Percentiles rank a stretch among this genome's conserved stretches.
These are phyloP conservation scores for Beris morrisii DNA, from an alignment of 2,888 invertebrate species.

Conservation along the genomic window DNA sequence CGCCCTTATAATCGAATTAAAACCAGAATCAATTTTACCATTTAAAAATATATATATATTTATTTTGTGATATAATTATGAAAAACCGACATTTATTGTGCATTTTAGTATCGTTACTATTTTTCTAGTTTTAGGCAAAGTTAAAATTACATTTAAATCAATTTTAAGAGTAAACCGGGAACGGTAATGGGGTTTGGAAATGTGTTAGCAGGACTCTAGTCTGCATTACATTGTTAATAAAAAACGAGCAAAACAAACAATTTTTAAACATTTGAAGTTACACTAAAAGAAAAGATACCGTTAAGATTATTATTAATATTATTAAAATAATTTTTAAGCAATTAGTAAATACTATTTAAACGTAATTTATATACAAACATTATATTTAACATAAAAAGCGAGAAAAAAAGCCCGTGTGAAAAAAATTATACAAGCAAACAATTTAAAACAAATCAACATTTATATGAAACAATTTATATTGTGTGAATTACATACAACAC, in stretches of 20 bases:
- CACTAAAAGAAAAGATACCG: conserved; percentile 14
- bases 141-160: too few relatives aligned
- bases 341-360: conserved; percentile 28
- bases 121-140: too few relatives aligned
- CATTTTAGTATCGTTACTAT: too few relatives aligned
- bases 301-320: conserved; percentile 11
- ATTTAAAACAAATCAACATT: too few relatives aligned
- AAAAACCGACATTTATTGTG: too few relatives aligned
- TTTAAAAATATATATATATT: too few relatives aligned
- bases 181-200: not conserved
- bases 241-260: not conserved
- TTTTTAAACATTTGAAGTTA: conserved; percentile 16
- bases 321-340: conserved; percentile 21
- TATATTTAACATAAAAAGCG: conserved; percentile 2
- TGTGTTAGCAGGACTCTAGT: conserved; percentile 14
- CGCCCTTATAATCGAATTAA: too few relatives aligned
- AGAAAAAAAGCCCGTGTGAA: not conserved
- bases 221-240: conserved; percentile 9
- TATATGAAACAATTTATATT: too few relatives aligned
- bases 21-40: too few relatives aligned
- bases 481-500: too few relatives aligned
- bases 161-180: too few relatives aligned
- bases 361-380: conserved; percentile 16
- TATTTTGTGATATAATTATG: too few relatives aligned
- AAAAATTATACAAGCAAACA: conserved; percentile 15